Evolutionary conservation across 1,140 invertebrate genomes (phyloP), one percentile per base, ranked within the genome.

Genomic region (Microplitis mediator): DNA sequence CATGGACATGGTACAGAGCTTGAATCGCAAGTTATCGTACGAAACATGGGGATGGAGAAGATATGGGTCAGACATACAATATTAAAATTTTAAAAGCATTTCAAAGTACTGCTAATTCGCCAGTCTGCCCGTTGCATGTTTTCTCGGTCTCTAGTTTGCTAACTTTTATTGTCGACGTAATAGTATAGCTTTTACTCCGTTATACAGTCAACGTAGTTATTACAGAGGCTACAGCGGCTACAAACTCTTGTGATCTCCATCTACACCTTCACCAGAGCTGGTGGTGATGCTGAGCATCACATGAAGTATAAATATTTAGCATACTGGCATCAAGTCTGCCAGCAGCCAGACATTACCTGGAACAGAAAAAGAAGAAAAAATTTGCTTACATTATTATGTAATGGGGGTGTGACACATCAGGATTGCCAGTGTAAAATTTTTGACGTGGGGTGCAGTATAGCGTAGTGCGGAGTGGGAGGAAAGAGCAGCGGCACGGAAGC

Each of bases 61-160:
- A 81, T 81, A 73, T 82, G 78, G 79, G 78, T 80, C 80, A 81
- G 80, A 82, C 80, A 80, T 81, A 79, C 77, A 81, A 81, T 80
- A 81, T 81, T 82, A 72, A 84, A 81, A 84, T 81, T 82, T 82
- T 84, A 82, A 84, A 84, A 84, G 82, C 82, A 78, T 81, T 82
- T 80, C 81, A 80, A 80, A 81, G 80, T 81, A 79, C 72, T 73
- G 77, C 76, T 82, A 82, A 81, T 80, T 82, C 58, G 69, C 64
- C 69, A 45, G 73, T 75, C 73, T 68, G 71, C 39, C 11, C 6
- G 39, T 11, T 23, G 23, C 23, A 23, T 23, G 61, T 68, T 73
- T 70, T 14, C 60, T 65, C 63, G 74, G 71, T 77, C 34, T 54
- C 36, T 39, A 23, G 23, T 23, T 23, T 23, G 23, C 11, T 39